Base-by-base conservation (phyloP, 30 jellyfish, hydroid and myxozoan species). In the Nemopilema nomurai region DNA sequence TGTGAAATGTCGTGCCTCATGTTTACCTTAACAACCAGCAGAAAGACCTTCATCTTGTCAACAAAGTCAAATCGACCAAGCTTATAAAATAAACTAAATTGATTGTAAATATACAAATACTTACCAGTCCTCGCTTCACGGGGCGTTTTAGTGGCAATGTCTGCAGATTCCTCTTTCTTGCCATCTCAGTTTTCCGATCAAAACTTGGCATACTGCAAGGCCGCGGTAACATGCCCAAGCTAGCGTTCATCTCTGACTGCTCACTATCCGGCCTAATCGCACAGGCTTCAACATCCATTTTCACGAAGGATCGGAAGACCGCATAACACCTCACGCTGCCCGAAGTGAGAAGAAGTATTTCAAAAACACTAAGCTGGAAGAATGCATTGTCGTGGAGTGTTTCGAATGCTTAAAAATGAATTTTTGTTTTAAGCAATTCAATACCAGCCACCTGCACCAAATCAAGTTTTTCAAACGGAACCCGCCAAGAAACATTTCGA, bases 191-290 rank as follows among this genome's bases (percentile, higher is more conserved):
- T 9, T 69, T 82, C 27, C 70, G 41, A 65, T 82, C 90, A 30
- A 82, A 82, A 50, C 77, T 68, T 63, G 90, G 90, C 90, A 82
- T 82, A 25, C 90, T 82, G 90, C 90, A 82, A 16, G 90, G 90
- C 81, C 90, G 72, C 51, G 90, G 84, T 84, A 82, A 82, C 76
- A 82, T 26, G 32, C 25, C 75, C 17, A 51, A 6, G 33, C 51
- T 23, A 67, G 76, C 30, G 33, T 62, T 32, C 28, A 28, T 51
- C 22, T 27, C 51, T 22, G 18, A 69, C 29, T 65, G 26, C 41
- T 0, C 71, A 16, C n/a, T 51, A 18, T 71, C 74, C 4, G 80
- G 80, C 80, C 80, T 24, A 70, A 19, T 53, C n/a, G 49, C 21
- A 70, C 63, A 1, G 17, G 26, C 63, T 27, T 7, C 64, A 70